These are phyloP conservation scores for Spongilla lacustris DNA, from an alignment of 37 sponge, comb jelly and placozoan genomes.

Conservation along the genomic window DNA sequence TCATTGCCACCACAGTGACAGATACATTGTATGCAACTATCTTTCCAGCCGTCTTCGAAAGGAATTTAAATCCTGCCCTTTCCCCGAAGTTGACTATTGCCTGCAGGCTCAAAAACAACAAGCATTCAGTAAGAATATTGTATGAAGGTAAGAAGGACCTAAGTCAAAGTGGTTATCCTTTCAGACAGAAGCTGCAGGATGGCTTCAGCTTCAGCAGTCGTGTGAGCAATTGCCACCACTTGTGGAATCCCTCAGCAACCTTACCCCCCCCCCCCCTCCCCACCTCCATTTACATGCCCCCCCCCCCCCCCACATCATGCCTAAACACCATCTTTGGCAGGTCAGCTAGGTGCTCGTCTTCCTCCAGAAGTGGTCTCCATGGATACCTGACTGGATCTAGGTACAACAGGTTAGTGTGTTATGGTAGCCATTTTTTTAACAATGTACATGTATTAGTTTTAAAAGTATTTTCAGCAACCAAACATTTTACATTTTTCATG, in stretches of 20 bases:
- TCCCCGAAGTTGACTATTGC: constrained; percentile 20
- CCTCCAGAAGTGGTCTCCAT: constrained; percentile 43
- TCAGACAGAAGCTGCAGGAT: constrained; percentile 8
- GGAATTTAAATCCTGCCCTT: not conserved
- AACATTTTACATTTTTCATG: too few relatives aligned
- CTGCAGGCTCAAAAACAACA: constrained; percentile 16
- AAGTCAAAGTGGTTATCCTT: not conserved
- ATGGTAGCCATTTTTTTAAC: not conserved
- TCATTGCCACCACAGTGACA: too few relatives aligned
- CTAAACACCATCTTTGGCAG: not conserved
- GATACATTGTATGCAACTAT: not conserved
- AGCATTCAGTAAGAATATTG: constrained; percentile 22
- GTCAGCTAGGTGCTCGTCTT: not conserved
- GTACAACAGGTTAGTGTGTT: constrained; percentile 57
- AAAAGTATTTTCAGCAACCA: too few relatives aligned
- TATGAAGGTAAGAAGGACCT: not conserved
- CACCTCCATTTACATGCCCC: not conserved
- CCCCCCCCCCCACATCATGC: not conserved
- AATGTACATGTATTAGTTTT: not conserved
- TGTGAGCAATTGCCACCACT: constrained; percentile 5
- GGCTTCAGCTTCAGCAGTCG: not conserved
- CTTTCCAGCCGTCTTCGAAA: constrained; percentile 16
- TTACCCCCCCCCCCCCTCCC: not conserved
- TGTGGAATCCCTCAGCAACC: not conserved
- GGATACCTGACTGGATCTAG: constrained; percentile 54